phyloP scores from a whole-genome alignment of 2,113 vertebrate genomes.

The Melanocharis versteri region DNA sequence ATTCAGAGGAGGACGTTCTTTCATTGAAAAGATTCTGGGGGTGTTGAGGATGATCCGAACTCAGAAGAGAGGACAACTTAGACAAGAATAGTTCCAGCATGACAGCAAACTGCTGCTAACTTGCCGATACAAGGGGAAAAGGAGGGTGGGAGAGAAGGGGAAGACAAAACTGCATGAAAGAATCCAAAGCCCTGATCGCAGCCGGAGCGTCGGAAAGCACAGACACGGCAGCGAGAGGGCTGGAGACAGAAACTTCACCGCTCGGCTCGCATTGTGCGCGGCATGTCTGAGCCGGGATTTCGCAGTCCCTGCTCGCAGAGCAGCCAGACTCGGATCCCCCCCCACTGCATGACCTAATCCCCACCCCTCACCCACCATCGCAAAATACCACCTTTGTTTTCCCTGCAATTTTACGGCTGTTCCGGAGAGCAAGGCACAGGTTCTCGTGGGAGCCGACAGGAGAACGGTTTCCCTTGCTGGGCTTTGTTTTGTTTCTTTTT shows the following conservation, averaged over 20 bases:
- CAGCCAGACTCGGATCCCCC: neutral
- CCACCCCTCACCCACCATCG: slow-evolving; percentile 41
- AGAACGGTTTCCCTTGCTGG: slow-evolving; percentile 14
- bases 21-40: slow-evolving; percentile 46
- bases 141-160: neutral
- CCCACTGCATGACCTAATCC: slow-evolving; percentile 28
- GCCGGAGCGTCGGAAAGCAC: neutral
- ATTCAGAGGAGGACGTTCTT: slow-evolving; percentile 65
- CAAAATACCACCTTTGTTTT: slow-evolving; percentile 62
- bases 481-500: slow-evolving; percentile 9
- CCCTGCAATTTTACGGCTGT: slow-evolving; percentile 47
- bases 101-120: slow-evolving; percentile 35
- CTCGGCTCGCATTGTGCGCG: neutral
- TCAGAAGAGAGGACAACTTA: slow-evolving; percentile 45
- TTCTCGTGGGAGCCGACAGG: slow-evolving; percentile 41
- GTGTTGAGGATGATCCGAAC: slow-evolving; percentile 17
- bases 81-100: slow-evolving; percentile 29
- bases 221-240: neutral
- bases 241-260: slow-evolving; percentile 41
- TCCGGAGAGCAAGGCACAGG: slow-evolving; percentile 50
- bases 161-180: slow-evolving; percentile 5
- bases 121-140: neutral
- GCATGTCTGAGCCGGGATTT: neutral
- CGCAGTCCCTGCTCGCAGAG: neutral
- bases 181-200: neutral